Conservation (phyloP, 1,140 invertebrate genomes). For the Temnothorax curvispinosus region DNA sequence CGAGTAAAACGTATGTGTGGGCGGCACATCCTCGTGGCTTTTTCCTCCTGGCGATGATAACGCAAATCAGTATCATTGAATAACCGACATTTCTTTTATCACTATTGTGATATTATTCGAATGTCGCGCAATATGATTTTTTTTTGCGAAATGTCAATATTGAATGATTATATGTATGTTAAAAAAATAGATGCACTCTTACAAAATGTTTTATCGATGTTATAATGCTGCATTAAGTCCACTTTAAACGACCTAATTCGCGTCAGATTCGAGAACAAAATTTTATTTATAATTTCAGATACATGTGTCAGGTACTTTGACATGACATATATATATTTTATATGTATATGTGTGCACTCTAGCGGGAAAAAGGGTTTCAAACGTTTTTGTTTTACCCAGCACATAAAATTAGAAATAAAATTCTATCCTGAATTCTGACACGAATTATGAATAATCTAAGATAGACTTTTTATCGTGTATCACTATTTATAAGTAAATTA, state of each 20-base stretch:
- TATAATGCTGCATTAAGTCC: neutral
- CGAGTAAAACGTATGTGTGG: conserved; percentile 45
- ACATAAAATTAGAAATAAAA: neutral
- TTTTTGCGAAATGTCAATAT: neutral
- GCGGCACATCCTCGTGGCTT: conserved; percentile 45
- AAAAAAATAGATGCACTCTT: neutral
- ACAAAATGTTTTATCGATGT: neutral
- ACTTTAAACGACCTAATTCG: neutral
- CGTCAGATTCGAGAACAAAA: neutral
- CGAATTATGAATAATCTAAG: neutral
- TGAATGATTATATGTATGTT: neutral
- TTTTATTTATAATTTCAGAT: neutral
- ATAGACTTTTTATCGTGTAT: neutral
- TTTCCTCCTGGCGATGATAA: conserved; percentile 71
- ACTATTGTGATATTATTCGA: neutral
- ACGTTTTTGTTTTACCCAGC: neutral
- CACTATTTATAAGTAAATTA: neutral
- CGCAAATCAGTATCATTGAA: conserved; percentile 27
- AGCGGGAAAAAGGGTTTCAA: neutral
- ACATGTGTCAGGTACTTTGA: neutral
- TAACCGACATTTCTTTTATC: conserved; percentile 31
- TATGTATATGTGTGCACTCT: neutral
- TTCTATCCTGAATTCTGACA: neutral
- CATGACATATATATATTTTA: neutral
- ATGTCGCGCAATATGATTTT: neutral